These are phyloP conservation scores for Oenanthe melanoleuca DNA, from an alignment of 2,113 vertebrate genomes.

Conservation along the genomic window DNA sequence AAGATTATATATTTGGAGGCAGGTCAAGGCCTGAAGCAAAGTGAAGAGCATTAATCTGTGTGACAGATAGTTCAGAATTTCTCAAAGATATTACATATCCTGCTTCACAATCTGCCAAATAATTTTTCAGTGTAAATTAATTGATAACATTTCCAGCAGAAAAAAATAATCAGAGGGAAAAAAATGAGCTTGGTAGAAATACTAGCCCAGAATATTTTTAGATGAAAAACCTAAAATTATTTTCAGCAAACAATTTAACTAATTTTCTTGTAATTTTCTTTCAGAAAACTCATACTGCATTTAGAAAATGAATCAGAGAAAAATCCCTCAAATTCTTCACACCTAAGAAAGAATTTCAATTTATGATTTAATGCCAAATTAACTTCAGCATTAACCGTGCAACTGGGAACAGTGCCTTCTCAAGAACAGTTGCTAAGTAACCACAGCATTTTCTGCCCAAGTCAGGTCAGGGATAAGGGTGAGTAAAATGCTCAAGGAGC, in stretches of 20 bases:
- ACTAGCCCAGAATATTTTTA: not conserved
- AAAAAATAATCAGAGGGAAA: not conserved
- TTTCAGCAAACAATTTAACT: not conserved
- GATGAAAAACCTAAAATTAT: not conserved
- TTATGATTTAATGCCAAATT: conserved; percentile 34
- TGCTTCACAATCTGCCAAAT: not conserved
- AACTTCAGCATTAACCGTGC: not conserved
- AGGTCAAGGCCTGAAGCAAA: not conserved
- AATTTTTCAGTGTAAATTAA: not conserved
- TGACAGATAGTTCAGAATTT: not conserved
- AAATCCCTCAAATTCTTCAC: not conserved
- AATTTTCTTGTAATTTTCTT: not conserved
- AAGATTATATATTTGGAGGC: not conserved
- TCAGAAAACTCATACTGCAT: not conserved
- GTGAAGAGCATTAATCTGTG: not conserved
- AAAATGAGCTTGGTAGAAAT: not conserved
- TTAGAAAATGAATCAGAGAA: not conserved
- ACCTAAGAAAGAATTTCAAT: not conserved
- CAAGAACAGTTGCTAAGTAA: conserved; percentile 44
- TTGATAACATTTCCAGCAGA: not conserved
- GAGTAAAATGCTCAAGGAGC: not conserved
- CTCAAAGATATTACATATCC: not conserved
- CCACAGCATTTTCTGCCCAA: not conserved
- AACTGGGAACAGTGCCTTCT: not conserved
- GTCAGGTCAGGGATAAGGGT: not conserved